Evolutionary conservation across 2,888 invertebrate genomes (phyloP), one percentile per base, ranked within the genome.

Genomic region (Beris morrisii): DNA sequence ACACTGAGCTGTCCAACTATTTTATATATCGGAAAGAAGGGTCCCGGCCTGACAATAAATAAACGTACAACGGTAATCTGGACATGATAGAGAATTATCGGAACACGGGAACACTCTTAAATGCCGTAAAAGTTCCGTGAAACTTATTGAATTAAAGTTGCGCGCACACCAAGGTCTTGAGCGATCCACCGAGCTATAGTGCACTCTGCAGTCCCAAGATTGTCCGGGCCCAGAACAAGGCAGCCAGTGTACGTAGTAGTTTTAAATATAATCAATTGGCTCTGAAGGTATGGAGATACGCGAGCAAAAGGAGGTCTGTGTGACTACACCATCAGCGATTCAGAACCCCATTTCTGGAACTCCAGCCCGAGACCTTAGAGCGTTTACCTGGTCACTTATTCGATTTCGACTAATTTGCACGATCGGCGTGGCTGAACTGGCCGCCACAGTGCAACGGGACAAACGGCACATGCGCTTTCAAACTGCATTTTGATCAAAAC

Each of bases 81-180:
- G 4, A 30, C 46, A 50, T 52, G 61, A 61, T 61, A 61, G 61
- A 61, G 61, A 61, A 50, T 61, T 61, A 61, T 61, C 61, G 61
- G 61, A 61, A 61, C 61, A 61, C 46, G 61, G 61, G 61, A 61
- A 61, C 61, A 61, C 61, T 61, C 50, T 61, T 61, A 61, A 61
- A 61, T 61, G 61, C 61, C 38, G 61, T 61, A 52, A 61, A 61
- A 61, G 61, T 50, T 50, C 50, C 61, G 50, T 43, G 50, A 59
- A 59, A 59, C 32, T 59, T 61, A 61, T 61, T 61, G 61, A 61
- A 61, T 50, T 61, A 52, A 59, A 52, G 61, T 6, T 61, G 61
- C 12, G 50, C 50, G 52, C 61, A 38, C 46, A 52, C 32, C 32
- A 38, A 7, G 30, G 30, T 31, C 53, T 53, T n/a, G 30, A 53